Conservation (phyloP, 2,888 invertebrate genomes). For the Heliconius cydno region DNA sequence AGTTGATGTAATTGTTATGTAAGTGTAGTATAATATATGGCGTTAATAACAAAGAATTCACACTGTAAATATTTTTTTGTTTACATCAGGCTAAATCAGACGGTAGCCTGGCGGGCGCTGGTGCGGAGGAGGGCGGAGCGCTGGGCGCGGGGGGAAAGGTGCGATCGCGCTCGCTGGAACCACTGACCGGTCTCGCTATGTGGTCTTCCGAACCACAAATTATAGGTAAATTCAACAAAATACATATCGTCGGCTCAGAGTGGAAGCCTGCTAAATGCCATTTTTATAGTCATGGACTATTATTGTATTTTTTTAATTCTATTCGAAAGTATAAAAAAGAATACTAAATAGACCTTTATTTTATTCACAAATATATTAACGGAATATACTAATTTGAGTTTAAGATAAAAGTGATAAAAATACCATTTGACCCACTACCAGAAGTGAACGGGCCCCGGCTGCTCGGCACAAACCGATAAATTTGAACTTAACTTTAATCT, state of each 20-base stretch:
- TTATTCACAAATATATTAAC: no score
- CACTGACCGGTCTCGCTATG: constrained; percentile 98
- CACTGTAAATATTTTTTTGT: not conserved
- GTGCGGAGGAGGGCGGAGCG: constrained; percentile 78
- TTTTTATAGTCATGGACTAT: no score
- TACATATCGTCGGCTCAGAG: not conserved
- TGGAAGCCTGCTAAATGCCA: no score
- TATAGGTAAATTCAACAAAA: constrained; percentile 80
- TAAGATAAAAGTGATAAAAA: not conserved
- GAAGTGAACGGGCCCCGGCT: constrained; percentile 95
- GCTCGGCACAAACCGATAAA: constrained; percentile 90
- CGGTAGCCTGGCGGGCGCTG: constrained; percentile 89
- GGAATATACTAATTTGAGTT: no score
- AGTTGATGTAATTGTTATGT: no score
- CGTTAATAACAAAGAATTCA: no score
- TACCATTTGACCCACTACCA: constrained; percentile 31
- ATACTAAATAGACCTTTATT: no score
- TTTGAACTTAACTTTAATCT: no score
- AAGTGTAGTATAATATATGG: no score
- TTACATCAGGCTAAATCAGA: constrained; percentile 92
- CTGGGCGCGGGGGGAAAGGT: constrained; percentile 64
- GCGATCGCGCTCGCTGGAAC: constrained; percentile 95
- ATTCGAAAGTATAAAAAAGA: no score
- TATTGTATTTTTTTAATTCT: no score
- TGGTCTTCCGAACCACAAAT: constrained; percentile 99